phyloP scores from a whole-genome alignment of 2,113 vertebrate species.

The Uria lomvia region DNA sequence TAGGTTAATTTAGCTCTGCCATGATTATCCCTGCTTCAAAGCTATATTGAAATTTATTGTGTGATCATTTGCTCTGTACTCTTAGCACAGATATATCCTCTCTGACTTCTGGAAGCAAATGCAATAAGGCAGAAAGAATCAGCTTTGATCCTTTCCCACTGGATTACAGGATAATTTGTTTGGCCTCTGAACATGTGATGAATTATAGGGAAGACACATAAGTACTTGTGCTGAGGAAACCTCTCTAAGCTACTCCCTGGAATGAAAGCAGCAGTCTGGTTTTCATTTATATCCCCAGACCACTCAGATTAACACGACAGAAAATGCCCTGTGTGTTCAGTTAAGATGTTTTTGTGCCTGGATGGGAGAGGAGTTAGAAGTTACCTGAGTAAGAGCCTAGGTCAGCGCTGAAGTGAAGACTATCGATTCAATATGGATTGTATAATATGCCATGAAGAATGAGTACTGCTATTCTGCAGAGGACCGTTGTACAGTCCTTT shows the following conservation, averaged over 20 bases:
- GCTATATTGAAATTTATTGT: neutral
- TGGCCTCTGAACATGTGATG: neutral
- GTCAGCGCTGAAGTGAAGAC: neutral
- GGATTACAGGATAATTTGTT: conserved; percentile 42
- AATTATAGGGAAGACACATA: neutral
- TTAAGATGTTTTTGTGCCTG: neutral
- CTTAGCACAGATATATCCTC: neutral
- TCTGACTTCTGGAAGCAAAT: neutral
- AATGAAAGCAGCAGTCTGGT: neutral
- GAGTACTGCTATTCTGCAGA: neutral
- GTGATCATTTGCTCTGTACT: neutral
- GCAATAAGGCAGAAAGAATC: neutral
- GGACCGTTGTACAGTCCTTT: neutral
- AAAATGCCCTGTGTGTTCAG: neutral
- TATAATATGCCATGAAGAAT: neutral
- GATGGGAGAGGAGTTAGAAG: neutral
- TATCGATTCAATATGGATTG: rapidly evolving
- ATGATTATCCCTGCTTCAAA: neutral
- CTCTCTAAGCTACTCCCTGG: neutral
- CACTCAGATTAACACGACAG: neutral
- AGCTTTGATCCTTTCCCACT: conserved; percentile 36
- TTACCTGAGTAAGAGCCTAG: neutral
- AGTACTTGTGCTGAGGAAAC: neutral
- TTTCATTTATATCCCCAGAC: neutral
- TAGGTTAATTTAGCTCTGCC: neutral